phyloP scores from a whole-genome alignment of 2,797 vertebrate species.

The Alosa sapidissima region DNA sequence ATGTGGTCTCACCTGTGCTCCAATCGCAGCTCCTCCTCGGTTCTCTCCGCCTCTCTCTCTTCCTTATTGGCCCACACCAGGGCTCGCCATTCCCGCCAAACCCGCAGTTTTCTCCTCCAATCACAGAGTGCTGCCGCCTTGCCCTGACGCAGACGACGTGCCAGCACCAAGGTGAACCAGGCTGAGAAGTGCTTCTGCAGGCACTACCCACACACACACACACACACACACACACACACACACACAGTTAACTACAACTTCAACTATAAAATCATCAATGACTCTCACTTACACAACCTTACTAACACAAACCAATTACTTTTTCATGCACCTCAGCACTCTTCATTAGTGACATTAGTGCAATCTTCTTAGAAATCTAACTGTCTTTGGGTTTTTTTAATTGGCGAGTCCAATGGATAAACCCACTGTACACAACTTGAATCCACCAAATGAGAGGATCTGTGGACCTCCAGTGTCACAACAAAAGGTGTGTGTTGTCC shows the following conservation, averaged over 20 bases:
- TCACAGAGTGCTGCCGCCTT: slow-evolving; percentile 85
- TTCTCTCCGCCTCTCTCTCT: slow-evolving; percentile 71
- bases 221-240: slow-evolving; percentile 20
- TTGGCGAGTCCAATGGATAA: not conserved
- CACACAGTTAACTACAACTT: slow-evolving; percentile 10
- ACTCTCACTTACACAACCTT: no score
- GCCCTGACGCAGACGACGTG: slow-evolving; percentile 77
- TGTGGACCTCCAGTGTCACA: not conserved
- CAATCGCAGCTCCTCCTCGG: slow-evolving; percentile 77
- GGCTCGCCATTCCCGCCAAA: slow-evolving; percentile 83
- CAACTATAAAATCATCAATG: not conserved
- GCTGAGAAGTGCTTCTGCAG: slow-evolving; percentile 86
- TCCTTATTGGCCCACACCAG: slow-evolving; percentile 75
- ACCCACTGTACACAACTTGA: no score
- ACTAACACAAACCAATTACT: no score
- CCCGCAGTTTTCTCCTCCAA: slow-evolving; percentile 86
- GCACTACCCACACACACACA: slow-evolving; percentile 70
- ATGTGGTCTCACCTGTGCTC: slow-evolving; percentile 81
- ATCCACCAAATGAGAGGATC: not conserved
- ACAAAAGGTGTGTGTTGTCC: not conserved
- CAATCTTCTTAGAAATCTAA: not conserved
- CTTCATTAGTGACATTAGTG: no score
- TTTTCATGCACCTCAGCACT: no score
- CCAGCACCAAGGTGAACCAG: slow-evolving; percentile 85
- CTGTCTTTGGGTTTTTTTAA: no score